These are phyloP conservation scores for Periplaneta americana DNA, from an alignment of 1,140 invertebrate species.

Conservation along the genomic window DNA sequence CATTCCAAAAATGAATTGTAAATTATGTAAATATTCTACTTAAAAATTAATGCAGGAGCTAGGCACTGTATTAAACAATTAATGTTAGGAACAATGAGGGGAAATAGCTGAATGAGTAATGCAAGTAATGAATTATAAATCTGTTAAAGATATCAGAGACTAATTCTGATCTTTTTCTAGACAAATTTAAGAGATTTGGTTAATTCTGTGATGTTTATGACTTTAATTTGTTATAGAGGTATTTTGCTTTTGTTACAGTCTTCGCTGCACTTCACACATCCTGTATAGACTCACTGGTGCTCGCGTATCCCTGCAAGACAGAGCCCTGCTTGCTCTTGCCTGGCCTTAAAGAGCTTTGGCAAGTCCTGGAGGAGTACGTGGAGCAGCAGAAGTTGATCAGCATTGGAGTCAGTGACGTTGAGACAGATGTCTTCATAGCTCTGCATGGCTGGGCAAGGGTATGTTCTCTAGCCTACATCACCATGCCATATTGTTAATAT, in stretches of 20 bases:
- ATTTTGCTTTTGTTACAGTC: no score
- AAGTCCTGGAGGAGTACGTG: constrained; percentile 61
- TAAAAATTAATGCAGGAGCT: no score
- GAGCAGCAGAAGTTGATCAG: constrained; percentile 58
- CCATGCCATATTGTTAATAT: background rate
- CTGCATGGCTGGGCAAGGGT: constrained; percentile 73
- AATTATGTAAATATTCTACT: no score
- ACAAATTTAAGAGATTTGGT: constrained; percentile 17
- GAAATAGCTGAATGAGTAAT: no score
- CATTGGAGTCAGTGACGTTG: constrained; percentile 86
- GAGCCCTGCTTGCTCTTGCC: constrained; percentile 46
- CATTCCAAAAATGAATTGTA: no score
- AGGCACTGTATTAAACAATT: no score
- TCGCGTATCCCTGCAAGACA: constrained; percentile 57
- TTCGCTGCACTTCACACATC: constrained; percentile 55
- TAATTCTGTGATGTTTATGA: constrained; percentile 15
- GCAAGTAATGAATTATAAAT: no score
- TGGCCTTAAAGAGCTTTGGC: constrained; percentile 67
- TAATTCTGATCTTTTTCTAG: no score
- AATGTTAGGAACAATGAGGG: no score
- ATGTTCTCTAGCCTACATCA: constrained; percentile 8
- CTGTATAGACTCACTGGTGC: constrained; percentile 66
- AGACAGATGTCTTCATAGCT: constrained; percentile 67
- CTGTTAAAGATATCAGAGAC: no score
- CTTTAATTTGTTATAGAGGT: no score